Base-by-base conservation (phyloP, 2,888 invertebrate species). In the Dioctria rufipes region DNA sequence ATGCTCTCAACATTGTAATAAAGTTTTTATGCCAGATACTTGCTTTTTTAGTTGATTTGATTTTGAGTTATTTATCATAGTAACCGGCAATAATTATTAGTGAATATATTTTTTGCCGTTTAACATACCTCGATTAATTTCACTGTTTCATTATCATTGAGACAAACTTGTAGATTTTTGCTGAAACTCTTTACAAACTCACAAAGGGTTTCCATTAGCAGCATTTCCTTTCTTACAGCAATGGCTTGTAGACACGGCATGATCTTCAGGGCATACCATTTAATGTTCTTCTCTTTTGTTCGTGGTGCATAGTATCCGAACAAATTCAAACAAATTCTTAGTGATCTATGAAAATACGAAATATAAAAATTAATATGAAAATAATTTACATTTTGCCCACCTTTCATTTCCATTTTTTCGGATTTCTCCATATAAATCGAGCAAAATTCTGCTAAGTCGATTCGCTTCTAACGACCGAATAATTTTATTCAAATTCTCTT, bases 391-490 rank as follows among this genome's bases (percentile, higher is more conserved):
- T 6, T 40, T 73, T 13, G 8, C 11, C 49, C 84, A 89, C 89
- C 88, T 85, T 78, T 89, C 88, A 83, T 89, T 89, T 3, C 95
- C 94, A 88, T 95, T 95, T 86, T 93, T 93, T 87, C 95, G 95
- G 65, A 96, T 94, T 89, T 95, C 95, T 84, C 94, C 94, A 86
- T 94, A 95, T 63, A 96, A 89, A 88, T 95, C 95, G 85, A 95
- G 93, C 86, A 95, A 93, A 79, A 96, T 91, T 85, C 95, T 93
- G 42, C 93, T 92, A 9, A 94, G 91, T 84, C 93, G 92, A 37
- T 92, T 92, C 86, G 93, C 93, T 83, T 93, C 91, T 85, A 94
- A 89, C 5, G 91, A 91, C 88, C 94, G 92, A 84, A 95, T 94
- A 78, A 95, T 93, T 87, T 92, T 91, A 87, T 95, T 95, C 2